Base-by-base conservation (phyloP, 2,888 invertebrate species). In the Danaus chrysippus region DNA sequence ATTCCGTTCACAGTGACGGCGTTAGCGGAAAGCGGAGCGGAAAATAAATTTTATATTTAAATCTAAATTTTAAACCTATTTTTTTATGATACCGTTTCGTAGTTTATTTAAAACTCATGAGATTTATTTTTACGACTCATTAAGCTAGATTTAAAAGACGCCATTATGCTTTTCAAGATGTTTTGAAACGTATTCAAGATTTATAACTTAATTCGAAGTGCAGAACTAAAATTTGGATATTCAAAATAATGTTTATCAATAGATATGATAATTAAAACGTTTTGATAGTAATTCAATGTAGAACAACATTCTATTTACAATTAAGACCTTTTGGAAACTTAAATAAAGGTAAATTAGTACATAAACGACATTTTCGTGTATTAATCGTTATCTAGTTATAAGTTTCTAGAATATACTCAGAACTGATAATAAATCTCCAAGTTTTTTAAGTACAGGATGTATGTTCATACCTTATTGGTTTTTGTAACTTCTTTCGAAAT, bases 1-100 rank as follows among this genome's bases (percentile, higher is more conserved):
- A 1, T 10, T 46, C 9, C 8, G 49, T 9, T 17, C 49, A 17
- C 11, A 49, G 49, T 49, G 17, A 15, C 10, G 17, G 49, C 49
- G 49, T 10, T 1, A 49, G 49, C 49, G 49, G 49, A 17, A 10
- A 49, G 49, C 49, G 49, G 49, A 49, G 49, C 49, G 49, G 9
- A 10, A 10, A 1, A 17, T 1, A n/a, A n/a, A 17, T 49, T 17
- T 49, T 15, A 46, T 12, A 6, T 10, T 15, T 13, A n/a, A 46
- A n/a, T 2, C 9, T 6, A n/a, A n/a, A 11, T 13, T 9, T 46
- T 6, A n/a, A 13, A 9, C 9, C 10, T 46, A 46, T 46, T n/a
- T 13, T 12, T 5, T 13, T 13, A 1, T 8, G 13, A 5, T 46
- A 46, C 13, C 9, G n/a, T 8, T 46, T 46, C 15, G 9, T n/a